Evolutionary conservation across 1,140 invertebrate species (phyloP).

Genomic region (Potamilus streckersoni): DNA sequence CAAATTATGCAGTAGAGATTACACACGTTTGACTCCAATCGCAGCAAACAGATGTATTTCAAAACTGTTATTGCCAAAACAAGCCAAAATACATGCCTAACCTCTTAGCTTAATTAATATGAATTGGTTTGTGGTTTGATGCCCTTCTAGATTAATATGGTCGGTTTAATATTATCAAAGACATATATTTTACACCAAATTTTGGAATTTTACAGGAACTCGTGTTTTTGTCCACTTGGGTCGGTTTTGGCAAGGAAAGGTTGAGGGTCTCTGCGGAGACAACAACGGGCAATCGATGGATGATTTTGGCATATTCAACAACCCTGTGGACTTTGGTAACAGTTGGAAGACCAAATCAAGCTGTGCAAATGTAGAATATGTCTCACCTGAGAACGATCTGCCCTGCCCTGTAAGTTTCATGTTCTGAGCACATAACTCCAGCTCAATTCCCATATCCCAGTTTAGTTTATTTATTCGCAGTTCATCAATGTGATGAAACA

Average conservation of each 20-base stretch:
- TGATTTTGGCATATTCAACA: conserved; percentile 12
- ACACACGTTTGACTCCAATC: background rate
- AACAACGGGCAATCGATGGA: conserved; percentile 26
- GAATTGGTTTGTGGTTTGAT: background rate
- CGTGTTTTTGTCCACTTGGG: conserved; percentile 34
- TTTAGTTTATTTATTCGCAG: too few relatives aligned
- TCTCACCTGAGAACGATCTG: conserved; percentile 7
- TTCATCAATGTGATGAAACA: too few relatives aligned
- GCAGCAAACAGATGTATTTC: background rate
- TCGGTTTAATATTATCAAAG: background rate
- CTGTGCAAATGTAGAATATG: conserved; percentile 17
- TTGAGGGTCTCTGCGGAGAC: conserved; percentile 37
- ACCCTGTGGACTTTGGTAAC: conserved; percentile 29
- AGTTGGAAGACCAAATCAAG: conserved; percentile 28
- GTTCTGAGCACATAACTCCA: background rate
- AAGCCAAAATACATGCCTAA: background rate
- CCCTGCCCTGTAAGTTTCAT: conserved; percentile 26
- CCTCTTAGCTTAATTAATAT: background rate
- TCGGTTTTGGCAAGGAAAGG: conserved; percentile 16
- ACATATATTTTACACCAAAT: background rate
- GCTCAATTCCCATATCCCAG: too few relatives aligned
- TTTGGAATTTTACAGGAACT: conserved; percentile 20
- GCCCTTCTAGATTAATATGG: background rate
- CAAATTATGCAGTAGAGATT: too few relatives aligned
- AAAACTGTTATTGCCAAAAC: background rate